phyloP scores from a whole-genome alignment of 2,888 invertebrate species.

The Papilio gigon region DNA sequence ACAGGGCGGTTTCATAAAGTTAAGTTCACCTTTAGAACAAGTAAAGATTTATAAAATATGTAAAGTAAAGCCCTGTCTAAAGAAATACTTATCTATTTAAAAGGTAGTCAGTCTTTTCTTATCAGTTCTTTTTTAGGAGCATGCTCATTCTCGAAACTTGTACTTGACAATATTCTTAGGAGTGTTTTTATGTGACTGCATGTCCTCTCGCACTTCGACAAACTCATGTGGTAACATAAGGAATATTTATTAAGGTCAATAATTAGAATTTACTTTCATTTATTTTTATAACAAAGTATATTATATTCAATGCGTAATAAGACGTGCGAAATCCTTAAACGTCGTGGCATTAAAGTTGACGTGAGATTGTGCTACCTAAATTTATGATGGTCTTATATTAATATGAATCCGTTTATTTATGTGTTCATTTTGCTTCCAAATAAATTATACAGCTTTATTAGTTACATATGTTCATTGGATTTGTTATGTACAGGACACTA shows the following conservation, averaged over 20 bases:
- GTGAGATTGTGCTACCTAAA: slow-evolving; percentile 22
- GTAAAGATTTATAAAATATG: background rate
- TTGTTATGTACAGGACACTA: background rate
- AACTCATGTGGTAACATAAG: no score
- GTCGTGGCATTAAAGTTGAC: slow-evolving; percentile 30
- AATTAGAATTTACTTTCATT: background rate
- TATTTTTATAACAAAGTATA: background rate
- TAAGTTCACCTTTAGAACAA: background rate
- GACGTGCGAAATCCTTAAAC: slow-evolving; percentile 13
- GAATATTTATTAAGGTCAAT: background rate
- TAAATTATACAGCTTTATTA: slow-evolving; percentile 27
- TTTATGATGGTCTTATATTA: slow-evolving; percentile 32
- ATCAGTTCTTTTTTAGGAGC: no score
- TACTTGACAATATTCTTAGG: no score
- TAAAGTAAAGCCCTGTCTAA: background rate
- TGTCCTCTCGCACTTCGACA: no score
- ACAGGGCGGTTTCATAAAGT: background rate
- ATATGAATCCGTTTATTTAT: slow-evolving; percentile 31
- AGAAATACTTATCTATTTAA: no score
- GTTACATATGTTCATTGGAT: background rate
- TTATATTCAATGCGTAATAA: slow-evolving; percentile 3
- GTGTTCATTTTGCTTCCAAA: slow-evolving; percentile 10
- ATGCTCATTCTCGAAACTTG: no score
- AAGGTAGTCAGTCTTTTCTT: no score
- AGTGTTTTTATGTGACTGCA: background rate